Conservation (phyloP, 1,140 invertebrate genomes). For the Bacillus rossius region DNA sequence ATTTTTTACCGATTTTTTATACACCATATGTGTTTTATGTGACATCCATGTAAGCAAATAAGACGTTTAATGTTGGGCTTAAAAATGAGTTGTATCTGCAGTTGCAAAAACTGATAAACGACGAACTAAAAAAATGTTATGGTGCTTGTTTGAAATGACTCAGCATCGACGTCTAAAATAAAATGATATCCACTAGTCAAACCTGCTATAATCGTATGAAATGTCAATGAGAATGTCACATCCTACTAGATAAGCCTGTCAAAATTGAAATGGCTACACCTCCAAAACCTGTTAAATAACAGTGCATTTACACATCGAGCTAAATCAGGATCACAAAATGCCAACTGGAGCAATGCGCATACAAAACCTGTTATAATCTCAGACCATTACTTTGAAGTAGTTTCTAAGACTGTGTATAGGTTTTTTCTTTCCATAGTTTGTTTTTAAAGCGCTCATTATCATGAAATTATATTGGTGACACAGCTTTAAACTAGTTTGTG, state of each 20-base stretch:
- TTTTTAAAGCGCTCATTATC: not conserved
- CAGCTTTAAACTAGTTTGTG: not conserved
- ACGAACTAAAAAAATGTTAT: too few species aligned
- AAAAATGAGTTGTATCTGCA: too few species aligned
- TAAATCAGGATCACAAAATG: not conserved
- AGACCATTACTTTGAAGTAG: not conserved
- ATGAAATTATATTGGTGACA: not conserved
- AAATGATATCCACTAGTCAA: constrained; percentile 4
- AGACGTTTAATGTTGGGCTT: too few species aligned
- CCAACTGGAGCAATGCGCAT: not conserved
- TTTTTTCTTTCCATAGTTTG: not conserved
- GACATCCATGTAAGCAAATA: too few species aligned
- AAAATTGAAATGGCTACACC: too few species aligned
- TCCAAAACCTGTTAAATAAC: too few species aligned
- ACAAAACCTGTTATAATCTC: not conserved
- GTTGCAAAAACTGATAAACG: too few species aligned
- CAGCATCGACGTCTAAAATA: not conserved
- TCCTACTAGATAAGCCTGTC: not conserved
- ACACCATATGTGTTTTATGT: too few species aligned
- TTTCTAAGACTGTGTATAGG: not conserved
- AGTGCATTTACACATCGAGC: not conserved
- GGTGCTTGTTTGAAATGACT: constrained; percentile 30
- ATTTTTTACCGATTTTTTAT: too few species aligned
- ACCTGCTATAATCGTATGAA: not conserved
- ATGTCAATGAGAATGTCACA: not conserved